Evolutionary conservation across 1,140 invertebrate genomes (phyloP).

Genomic region (Ips typographus): DNA sequence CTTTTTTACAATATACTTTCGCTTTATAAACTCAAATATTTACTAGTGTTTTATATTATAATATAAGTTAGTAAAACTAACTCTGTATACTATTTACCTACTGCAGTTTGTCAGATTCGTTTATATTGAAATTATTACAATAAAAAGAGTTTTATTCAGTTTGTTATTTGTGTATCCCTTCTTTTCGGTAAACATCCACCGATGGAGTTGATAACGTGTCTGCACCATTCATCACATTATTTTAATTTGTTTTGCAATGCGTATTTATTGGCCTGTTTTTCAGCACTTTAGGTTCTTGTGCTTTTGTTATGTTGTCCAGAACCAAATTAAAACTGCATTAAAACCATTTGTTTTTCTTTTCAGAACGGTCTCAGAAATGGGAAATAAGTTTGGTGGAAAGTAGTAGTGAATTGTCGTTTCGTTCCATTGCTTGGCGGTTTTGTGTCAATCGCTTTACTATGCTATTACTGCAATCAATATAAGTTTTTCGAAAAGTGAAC

Average conservation of each 20-base stretch:
- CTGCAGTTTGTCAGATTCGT: constrained; percentile 33
- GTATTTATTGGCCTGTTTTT: background rate
- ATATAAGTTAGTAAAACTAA: background rate
- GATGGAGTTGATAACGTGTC: constrained; percentile 36
- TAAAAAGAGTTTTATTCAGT: constrained; percentile 22
- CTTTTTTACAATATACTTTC: too few relatives aligned
- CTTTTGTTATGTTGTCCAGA: background rate
- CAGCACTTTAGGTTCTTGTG: background rate
- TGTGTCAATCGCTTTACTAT: constrained; percentile 7
- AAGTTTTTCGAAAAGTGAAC: constrained; percentile 3
- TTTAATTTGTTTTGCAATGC: constrained; percentile 18
- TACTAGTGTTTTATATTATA: too few relatives aligned
- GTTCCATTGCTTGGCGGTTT: constrained; percentile 18
- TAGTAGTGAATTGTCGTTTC: constrained; percentile 20
- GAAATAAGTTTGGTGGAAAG: constrained; percentile 25
- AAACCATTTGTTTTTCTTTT: constrained; percentile 8
- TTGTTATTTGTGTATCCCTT: constrained; percentile 17
- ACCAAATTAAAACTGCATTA: too few relatives aligned
- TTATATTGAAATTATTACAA: constrained; percentile 31
- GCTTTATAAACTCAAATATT: too few relatives aligned
- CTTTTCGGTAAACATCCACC: constrained; percentile 3
- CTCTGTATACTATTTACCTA: constrained; percentile 16
- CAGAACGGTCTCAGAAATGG: constrained; percentile 18
- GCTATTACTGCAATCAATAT: constrained; percentile 8
- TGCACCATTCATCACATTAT: constrained; percentile 26